Conservation (phyloP, 2,113 vertebrate species). For the Menura novaehollandiae region DNA sequence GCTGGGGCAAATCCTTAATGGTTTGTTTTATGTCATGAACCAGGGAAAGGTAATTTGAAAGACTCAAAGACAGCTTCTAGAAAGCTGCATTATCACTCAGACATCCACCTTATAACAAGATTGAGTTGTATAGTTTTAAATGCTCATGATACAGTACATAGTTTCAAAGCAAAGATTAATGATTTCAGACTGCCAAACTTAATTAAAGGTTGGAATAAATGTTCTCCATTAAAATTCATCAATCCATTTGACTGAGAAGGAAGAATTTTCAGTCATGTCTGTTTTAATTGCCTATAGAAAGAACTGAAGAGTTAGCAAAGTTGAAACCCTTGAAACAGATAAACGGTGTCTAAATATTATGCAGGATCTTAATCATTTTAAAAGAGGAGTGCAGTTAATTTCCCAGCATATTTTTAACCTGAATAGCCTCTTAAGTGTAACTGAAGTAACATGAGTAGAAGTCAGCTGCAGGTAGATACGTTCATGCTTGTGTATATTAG, state of each 20-base stretch:
- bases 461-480: neutral
- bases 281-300: constrained; percentile 61
- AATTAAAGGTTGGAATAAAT: constrained; percentile 63
- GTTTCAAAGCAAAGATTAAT: constrained; percentile 38
- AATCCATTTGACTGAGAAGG: constrained; percentile 41
- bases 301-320: constrained; percentile 10
- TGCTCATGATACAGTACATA: neutral
- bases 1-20: neutral
- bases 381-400: constrained; percentile 1
- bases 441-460: neutral
- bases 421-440: neutral
- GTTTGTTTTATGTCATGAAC: neutral
- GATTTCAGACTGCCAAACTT: constrained; percentile 59
- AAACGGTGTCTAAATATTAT: constrained; percentile 34
- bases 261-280: constrained; percentile 34
- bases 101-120: neutral
- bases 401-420: neutral
- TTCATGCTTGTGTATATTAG: neutral
- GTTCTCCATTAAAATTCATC: constrained; percentile 52
- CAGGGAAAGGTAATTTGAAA: neutral
- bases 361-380: constrained; percentile 30
- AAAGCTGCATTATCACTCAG: neutral
- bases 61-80: neutral
- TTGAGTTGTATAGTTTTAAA: constrained; percentile 29
- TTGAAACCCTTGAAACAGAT: constrained; percentile 30